Evolutionary conservation across 2,113 vertebrate genomes (phyloP), one percentile per base, ranked within the genome.

Genomic region (Charina bottae): DNA sequence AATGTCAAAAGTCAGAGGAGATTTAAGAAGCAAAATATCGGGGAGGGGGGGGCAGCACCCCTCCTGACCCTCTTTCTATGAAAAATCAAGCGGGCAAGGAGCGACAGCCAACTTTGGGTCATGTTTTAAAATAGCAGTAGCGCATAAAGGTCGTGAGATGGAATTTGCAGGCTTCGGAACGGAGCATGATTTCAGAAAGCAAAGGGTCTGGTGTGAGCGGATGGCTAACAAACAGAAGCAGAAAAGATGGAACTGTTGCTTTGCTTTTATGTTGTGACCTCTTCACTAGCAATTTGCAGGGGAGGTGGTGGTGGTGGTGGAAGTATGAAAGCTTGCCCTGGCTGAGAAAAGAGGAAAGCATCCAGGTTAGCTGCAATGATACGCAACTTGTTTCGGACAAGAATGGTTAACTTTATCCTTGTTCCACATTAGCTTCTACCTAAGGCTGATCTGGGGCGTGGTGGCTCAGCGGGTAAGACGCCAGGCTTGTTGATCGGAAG

Each of bases 71-170:
- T 60, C 15, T 15, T 11, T 55, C 24, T 59, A 11, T n/a, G 33
- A 54, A 11, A 78, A 89, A 11, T 28, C 28, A 24, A 23, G 23
- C 24, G 2, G 37, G 9, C 37, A 11, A 37, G 68, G 42, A 90
- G 17, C 54, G 28, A 2, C 8, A 83, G 68, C 68, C 53, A 46
- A 19, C 24, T 58, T 62, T 24, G 72, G 49, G 6, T 28, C 5
- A n/a, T 21, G 1, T 72, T 83, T 59, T 83, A 84, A 90, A 90
- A 64, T 64, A 89, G 60, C 88, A 7, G n/a, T 11, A 17, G 26
- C 33, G 88, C 62, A 68, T 28, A 89, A 89, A 89, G 88, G 88
- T 89, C 49, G 28, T 33, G 62, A 17, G 46, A 54, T 72, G 62
- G 60, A 72, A 89, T 68, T 21, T 89, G 46, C 26, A 54, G 23